These are phyloP conservation scores for Mus minutoides DNA, from an alignment of 2,797 vertebrate genomes.

Conservation along the genomic window DNA sequence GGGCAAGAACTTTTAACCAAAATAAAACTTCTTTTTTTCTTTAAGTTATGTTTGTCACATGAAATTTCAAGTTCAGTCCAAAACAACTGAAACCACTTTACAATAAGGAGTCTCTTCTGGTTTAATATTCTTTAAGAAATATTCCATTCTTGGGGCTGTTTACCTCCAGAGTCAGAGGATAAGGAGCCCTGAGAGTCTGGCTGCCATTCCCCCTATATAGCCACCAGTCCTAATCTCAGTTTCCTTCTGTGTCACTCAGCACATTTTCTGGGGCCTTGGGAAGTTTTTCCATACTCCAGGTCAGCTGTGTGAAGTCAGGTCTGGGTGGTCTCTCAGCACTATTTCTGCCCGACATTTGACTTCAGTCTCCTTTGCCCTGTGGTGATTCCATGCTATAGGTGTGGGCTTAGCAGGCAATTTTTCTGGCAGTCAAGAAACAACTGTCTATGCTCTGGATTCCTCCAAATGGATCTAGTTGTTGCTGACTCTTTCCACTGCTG, in stretches of 20 bases:
- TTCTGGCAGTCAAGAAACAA: constrained; percentile 33
- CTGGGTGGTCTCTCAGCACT: not conserved
- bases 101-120: not conserved
- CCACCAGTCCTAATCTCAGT: not conserved
- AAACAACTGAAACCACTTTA: not conserved
- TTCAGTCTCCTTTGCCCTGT: not conserved
- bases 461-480: not conserved
- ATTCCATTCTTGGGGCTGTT: not conserved
- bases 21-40: not conserved
- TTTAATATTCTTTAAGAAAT: not conserved
- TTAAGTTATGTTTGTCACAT: not conserved
- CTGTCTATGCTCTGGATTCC: not conserved
- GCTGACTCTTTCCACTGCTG: not conserved
- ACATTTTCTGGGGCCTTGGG: not conserved
- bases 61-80: not conserved
- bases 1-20: not conserved
- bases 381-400: not conserved
- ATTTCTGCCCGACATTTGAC: not conserved
- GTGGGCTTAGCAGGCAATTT: not conserved
- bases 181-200: not conserved
- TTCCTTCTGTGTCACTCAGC: not conserved
- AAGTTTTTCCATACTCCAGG: not conserved
- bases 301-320: too few species aligned
- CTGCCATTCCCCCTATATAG: not conserved
- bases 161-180: not conserved